These are phyloP conservation scores for Dreissena rostriformis DNA, from an alignment of 1,140 invertebrate species.

Conservation along the genomic window DNA sequence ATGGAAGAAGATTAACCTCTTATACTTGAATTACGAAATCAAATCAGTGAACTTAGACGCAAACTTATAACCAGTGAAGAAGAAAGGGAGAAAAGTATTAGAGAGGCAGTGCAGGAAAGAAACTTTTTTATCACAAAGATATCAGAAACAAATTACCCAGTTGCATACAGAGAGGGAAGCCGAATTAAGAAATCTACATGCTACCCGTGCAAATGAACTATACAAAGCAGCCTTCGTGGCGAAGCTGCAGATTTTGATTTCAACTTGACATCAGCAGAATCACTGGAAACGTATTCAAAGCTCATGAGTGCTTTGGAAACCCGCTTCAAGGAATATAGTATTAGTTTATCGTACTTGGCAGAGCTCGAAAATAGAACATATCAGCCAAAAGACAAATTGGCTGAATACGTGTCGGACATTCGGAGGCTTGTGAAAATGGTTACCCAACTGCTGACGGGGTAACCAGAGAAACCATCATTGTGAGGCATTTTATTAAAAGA, in stretches of 20 bases:
- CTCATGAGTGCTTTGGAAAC: background rate
- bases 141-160: no score
- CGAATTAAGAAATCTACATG: no score
- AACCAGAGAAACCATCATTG: slow-evolving; percentile 27
- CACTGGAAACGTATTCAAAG: background rate
- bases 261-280: background rate
- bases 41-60: no score
- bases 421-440: slow-evolving; percentile 13
- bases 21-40: no score
- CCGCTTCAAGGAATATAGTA: slow-evolving; percentile 6
- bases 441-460: slow-evolving; percentile 9
- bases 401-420: slow-evolving; percentile 25
- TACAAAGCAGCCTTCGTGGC: slow-evolving; percentile 25
- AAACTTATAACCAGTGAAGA: no score
- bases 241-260: slow-evolving; percentile 17
- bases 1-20: no score
- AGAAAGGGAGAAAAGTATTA: no score
- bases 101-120: no score
- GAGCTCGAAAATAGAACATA: slow-evolving; percentile 20
- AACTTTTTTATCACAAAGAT: no score
- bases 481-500: slow-evolving; percentile 31
- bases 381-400: slow-evolving; percentile 11
- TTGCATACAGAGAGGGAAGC: no score
- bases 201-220: no score
- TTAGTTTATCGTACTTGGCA: slow-evolving; percentile 18